Conservation (phyloP, 2,888 invertebrate genomes). For the Synanthedon andrenaeformis region DNA sequence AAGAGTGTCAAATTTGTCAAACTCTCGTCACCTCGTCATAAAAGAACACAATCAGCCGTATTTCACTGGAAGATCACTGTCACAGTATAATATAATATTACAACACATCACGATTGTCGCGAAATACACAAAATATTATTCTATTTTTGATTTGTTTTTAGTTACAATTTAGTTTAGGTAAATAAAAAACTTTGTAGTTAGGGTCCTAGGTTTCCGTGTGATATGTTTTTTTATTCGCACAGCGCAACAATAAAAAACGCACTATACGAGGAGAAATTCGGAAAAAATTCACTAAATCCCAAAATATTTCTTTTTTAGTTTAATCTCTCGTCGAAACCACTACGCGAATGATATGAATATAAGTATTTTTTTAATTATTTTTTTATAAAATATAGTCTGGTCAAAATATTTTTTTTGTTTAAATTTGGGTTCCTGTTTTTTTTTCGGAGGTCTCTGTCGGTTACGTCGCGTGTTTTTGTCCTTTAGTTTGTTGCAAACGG, state of each 20-base stretch:
- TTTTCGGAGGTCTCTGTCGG: conserved; percentile 58
- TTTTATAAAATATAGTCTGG: conserved; percentile 54
- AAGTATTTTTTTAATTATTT: conserved; percentile 25
- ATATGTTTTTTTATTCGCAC: conserved; percentile 58
- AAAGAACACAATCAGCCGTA: conserved; percentile 48
- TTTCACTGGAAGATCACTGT: conserved; percentile 46
- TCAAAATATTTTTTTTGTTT: conserved; percentile 33
- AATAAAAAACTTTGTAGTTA: conserved; percentile 47
- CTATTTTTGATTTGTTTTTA: conserved; percentile 16
- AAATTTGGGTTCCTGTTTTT: conserved; percentile 34
- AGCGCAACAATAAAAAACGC: conserved; percentile 27
- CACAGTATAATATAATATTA: conserved; percentile 37
- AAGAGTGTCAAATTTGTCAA: conserved; percentile 43
- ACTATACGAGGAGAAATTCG: conserved; percentile 24
- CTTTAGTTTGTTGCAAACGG: conserved; percentile 45
- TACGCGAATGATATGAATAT: conserved; percentile 59
- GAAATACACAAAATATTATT: conserved; percentile 45
- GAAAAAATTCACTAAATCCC: conserved; percentile 50
- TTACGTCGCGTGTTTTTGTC: conserved; percentile 59
- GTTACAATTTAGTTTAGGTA: conserved; percentile 9
- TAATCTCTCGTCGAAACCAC: conserved; percentile 20
- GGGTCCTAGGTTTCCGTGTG: conserved; percentile 67
- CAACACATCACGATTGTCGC: conserved; percentile 55
- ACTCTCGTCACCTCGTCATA: conserved; percentile 47
- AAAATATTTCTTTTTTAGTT: conserved; percentile 24